phyloP scores from a whole-genome alignment of 2,888 invertebrate genomes.

The Nipponacmea schrenckii region DNA sequence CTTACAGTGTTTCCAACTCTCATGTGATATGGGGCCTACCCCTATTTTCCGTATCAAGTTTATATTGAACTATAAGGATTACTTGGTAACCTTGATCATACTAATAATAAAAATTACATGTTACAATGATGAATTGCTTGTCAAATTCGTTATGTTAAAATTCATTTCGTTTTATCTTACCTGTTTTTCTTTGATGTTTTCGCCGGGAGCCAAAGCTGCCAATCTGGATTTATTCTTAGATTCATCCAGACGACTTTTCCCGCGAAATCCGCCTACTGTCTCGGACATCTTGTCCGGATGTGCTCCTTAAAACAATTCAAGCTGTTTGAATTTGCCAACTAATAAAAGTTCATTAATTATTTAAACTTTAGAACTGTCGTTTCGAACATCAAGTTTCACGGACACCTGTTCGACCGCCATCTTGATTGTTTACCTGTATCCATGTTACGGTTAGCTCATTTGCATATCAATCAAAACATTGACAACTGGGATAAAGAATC shows the following conservation, averaged over 20 bases:
- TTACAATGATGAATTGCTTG: no score
- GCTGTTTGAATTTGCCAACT: no score
- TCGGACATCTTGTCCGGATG: constrained; percentile 2
- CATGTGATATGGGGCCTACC: no score
- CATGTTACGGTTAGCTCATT: constrained; percentile 32
- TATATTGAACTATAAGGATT: no score
- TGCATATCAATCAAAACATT: constrained; percentile 21
- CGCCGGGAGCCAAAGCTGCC: constrained; percentile 58
- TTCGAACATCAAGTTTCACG: not conserved
- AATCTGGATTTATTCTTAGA: constrained; percentile 55
- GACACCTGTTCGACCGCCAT: constrained; percentile 31
- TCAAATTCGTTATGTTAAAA: no score
- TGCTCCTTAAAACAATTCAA: not conserved
- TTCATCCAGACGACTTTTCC: constrained; percentile 31
- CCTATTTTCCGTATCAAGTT: no score
- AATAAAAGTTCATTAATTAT: no score
- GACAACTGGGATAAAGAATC: not conserved
- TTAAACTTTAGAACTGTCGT: no score
- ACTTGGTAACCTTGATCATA: no score
- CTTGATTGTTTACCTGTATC: constrained; percentile 45
- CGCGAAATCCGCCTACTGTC: not conserved
- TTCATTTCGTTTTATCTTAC: constrained; percentile 37
- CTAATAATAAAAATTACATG: no score
- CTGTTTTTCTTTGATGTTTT: constrained; percentile 66
- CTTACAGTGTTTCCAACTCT: no score